Evolutionary conservation across 2,888 invertebrate species (phyloP), one percentile per base, ranked within the genome.

Genomic region (Thalpophila matura): DNA sequence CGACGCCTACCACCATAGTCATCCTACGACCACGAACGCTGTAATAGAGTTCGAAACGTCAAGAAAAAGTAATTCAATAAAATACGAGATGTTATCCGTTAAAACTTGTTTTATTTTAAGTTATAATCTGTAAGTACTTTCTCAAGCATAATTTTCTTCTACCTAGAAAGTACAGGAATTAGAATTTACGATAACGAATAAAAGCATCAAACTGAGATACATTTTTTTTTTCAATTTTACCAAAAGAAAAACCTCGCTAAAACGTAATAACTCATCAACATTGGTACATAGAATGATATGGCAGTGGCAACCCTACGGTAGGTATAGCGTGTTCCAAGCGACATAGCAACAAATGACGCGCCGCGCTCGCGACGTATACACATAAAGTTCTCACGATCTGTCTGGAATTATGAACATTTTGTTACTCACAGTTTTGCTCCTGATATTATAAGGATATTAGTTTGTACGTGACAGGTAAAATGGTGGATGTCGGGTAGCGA

Each of bases 301-400:
- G 1, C 2, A 7, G 10, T 16, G 64, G 7, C 65, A 77, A 16
- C 77, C 78, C 72, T 77, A 61, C 6, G 2, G 6, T 2, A 35
- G 2, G 6, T 2, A 35, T 16, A 31, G 63, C 64, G 46, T 65
- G 66, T 65, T 77, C 57, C 64, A 7, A 38, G 62, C 55, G 74
- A 68, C 63, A 40, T 72, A 50, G 68, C 77, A 77, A 77, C 68
- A 77, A 77, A 77, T 74, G 77, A 72, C 75, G 78, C 74, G 58
- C 73, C 59, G 46, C 62, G 51, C 47, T 7, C 24, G 54, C 68
- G 46, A 49, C 64, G 33, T 47, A 31, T 40, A 58, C 62, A 71
- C 64, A 61, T 50, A 62, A 58, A 72, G 40, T 63, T 68, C 60
- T 50, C 68, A 46, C 18, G 54, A 33, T 43, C 24, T 26, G 37